Base-by-base conservation (phyloP, 2,888 invertebrate species). In the Caenorhabditis sp. region DNA sequence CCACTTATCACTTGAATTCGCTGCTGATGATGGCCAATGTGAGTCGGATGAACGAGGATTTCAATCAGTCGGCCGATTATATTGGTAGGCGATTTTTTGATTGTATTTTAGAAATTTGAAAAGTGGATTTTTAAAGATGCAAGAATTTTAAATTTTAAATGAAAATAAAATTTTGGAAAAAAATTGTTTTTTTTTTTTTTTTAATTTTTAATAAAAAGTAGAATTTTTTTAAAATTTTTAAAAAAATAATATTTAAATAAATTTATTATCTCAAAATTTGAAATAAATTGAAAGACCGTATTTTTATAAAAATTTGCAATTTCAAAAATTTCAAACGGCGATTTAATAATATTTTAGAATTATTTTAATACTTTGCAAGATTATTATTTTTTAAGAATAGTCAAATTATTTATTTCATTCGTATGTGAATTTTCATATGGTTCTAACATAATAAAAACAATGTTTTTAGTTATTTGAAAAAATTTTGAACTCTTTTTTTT, bases 1-100 rank as follows among this genome's bases (percentile, higher is more conserved):
- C 47, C 13, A 62, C 72, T 3, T 90, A 84, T 71, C 90, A 90
- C 77, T 74, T 90, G 47, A 89, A 90, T 50, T 84, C 87, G 8
- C 74, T 90, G 6, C 71, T 90, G 2, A 58, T 89, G 61, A 15
- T 87, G 26, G 80, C 89, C n/a, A 84, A 90, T 69, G 62, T 82
- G 55, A 69, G 76, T 37, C 35, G 72, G 28, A 87, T 88, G 81
- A 85, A 87, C 37, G 90, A 89, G 44, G 89, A 90, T 32, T 62
- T 86, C 8, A 84, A 86, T n/a, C 53, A 71, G 22, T 76, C 87
- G 1, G 64, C 76, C 13, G 88, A 90, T 78, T 56, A 79, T 8
- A 85, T 89, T 62, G 89, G 89, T 90, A 32, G 20, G 40, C 18
- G 18, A n/a, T n/a, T n/a, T n/a, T n/a, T n/a, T n/a, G n/a, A n/a